Evolutionary conservation across 2,888 invertebrate genomes (phyloP), one percentile per base, ranked within the genome.

Genomic region (Doris montereyensis): DNA sequence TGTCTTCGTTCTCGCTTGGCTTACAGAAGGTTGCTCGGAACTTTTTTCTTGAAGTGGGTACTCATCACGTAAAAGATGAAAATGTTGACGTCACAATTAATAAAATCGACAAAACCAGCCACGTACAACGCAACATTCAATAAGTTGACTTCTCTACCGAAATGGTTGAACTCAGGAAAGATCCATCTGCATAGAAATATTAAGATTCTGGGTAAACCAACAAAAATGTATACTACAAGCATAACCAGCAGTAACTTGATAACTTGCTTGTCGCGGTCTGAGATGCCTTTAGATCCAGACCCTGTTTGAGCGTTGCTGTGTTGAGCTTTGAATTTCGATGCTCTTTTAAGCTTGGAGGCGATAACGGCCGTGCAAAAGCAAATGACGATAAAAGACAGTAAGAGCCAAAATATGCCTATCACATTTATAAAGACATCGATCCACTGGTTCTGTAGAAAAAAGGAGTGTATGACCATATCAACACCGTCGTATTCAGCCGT

Each of bases 191-290:
- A 24, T 2, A 72, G 21, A 28, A 52, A 72, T 4, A 34, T 21
- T 2, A 52, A 2, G 24, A 52, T 52, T 52, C 72, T 5, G 21
- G 72, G 72, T 17, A 28, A 52, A 17, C 35, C 28, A 26, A 28
- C 8, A 41, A 52, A 24, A 2, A 72, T 28, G 52, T 72, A 72
- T 2, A 72, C 28, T 5, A n/a, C 52, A 52, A 72, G n/a, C 2
- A 72, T 72, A 26, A 72, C 72, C 21, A 72, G 52, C 2, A 72
- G n/a, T 52, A 72, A 52, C 52, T 72, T 72, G 24, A 72, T 28
- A 24, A 72, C 72, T 52, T 72, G 72, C 26, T 35, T 52, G 26
- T 72, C 72, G 34, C 72, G 34, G 3, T 24, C 10, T n/a, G n/a
- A n/a, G n/a, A n/a, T n/a, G n/a, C n/a, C n/a, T n/a, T n/a, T n/a